Evolutionary conservation across 2,888 invertebrate genomes (phyloP), one percentile per base, ranked within the genome.

Genomic region (Boloria selene): DNA sequence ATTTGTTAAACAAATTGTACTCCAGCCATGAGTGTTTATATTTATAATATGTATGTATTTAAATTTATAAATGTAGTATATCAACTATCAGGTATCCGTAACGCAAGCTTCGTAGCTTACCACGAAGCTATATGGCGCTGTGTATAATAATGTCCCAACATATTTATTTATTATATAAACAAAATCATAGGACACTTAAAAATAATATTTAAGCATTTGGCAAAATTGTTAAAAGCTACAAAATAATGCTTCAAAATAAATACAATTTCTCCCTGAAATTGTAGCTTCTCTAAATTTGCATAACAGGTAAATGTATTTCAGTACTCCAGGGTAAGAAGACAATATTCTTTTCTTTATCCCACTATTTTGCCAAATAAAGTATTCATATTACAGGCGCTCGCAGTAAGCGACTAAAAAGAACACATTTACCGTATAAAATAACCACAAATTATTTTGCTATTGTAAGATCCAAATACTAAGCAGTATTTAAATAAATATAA

Each of bases 221-320:
- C 31, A 38, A 38, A 10, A 7, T 38, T 38, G 10, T 10, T 10
- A 38, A 2, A 38, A 38, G 31, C 10, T 42, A 13, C 18, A 50
- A 26, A 55, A 50, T 55, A 55, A 49, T 42, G 50, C 55, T 31
- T 50, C 22, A n/a, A 50, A 45, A 63, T 45, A 64, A 51, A 56
- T 26, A 51, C 38, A 50, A 7, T 51, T 42, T 51, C 51, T 56
- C 44, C 31, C 7, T 44, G 63, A 45, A 64, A 51, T 56, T 59
- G 64, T 64, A 64, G 51, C 64, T 58, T 22, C 51, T 52, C 52
- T 5, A 52, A 47, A 59, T 64, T 58, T 58, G 44, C 64, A 64
- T 64, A 45, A 58, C 17, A 49, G 51, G 51, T 58, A 64, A 64
- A 58, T 64, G 58, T 64, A 45, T 64, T 64, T 52, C 64, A 64